Base-by-base conservation (phyloP, 2,797 vertebrate genomes). In the Scyliorhinus canicula region DNA sequence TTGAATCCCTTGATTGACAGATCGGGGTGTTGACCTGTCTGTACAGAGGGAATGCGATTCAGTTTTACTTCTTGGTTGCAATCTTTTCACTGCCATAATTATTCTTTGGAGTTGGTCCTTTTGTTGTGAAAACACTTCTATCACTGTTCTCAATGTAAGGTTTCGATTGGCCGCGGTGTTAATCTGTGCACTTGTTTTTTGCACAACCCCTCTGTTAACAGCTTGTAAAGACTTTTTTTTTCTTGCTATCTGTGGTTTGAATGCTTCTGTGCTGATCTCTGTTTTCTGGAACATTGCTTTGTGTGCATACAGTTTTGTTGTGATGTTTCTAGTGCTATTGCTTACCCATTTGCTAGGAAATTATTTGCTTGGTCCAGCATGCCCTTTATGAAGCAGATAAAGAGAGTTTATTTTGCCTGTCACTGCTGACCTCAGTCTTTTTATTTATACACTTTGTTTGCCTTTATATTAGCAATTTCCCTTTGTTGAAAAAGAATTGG, bases 61-160 rank as follows among this genome's bases (percentile, higher is more conserved):
- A 74, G 28, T 31, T 55, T 71, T n/a, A 94, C 65, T 52, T 19
- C 67, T 94, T 74, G 67, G 93, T 55, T 71, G 93, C 93, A 94
- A 94, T 94, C 93, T 94, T 50, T 74, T 94, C 44, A 71, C 24
- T 69, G 65, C 65, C 44, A 93, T n/a, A 52, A 44, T 69, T 50
- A 71, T 94, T 94, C 67, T 69, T 74, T 52, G 93, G 28, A 74
- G 93, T 52, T 74, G 67, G 93, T 71, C 55, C 65, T 94, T 93
- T 94, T 94, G 93, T 94, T 35, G 93, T 52, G 50, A 94, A 55
- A 52, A 31, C 67, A 94, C 93, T 50, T 50, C 50, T 94, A 31
- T 74, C 65, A 93, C 93, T 71, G 65, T 63, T 91, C n/a, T 63
- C n/a, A 40, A 65, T 91, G 88, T 91, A 91, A 21, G 21, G n/a